Evolutionary conservation across 2,113 vertebrate genomes (phyloP).

Genomic region (Agapornis roseicollis): DNA sequence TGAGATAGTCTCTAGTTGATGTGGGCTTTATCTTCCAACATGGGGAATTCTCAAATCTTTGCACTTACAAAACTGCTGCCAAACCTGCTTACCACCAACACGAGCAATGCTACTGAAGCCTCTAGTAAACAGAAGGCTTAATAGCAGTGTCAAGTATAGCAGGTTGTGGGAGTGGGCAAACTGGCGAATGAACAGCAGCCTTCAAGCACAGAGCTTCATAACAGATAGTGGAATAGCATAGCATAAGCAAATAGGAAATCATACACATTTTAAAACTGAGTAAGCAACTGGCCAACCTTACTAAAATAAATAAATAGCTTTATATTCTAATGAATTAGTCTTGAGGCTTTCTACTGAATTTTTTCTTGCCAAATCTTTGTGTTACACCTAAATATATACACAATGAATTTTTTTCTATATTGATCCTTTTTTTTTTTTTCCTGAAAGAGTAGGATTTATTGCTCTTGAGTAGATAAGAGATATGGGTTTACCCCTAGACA

Average conservation of each 20-base stretch:
- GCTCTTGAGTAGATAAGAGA: not conserved
- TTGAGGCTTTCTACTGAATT: not conserved
- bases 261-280: not conserved
- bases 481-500: not conserved
- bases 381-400: not conserved
- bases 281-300: not conserved
- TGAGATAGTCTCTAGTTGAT: not conserved
- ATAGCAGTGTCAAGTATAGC: fast-evolving
- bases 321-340: not conserved
- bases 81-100: not conserved
- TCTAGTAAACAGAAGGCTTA: not conserved
- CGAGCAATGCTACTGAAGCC: fast-evolving
- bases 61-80: not conserved
- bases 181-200: not conserved
- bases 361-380: not conserved
- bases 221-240: not conserved
- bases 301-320: not conserved
- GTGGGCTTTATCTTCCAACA: not conserved
- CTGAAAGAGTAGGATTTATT: not conserved
- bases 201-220: not conserved
- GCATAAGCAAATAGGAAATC: not conserved
- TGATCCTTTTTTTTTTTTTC: not conserved
- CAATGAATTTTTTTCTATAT: not conserved
- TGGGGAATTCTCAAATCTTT: not conserved
- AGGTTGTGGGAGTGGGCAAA: not conserved